Evolutionary conservation across 1,140 invertebrate species (phyloP), one percentile per base, ranked within the genome.

Genomic region (Drosophila oshimai): DNA sequence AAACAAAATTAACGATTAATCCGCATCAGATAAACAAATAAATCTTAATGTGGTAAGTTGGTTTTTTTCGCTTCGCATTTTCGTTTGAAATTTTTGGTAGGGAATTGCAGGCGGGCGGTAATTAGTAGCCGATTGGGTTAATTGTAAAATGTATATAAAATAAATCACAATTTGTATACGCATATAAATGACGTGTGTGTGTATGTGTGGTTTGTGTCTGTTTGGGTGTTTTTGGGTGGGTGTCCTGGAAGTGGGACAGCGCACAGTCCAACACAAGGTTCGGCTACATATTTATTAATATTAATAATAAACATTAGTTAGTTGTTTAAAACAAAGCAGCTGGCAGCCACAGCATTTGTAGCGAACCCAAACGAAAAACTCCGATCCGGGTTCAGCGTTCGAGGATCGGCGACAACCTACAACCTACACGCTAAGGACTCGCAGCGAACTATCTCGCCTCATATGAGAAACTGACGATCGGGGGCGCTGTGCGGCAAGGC

Each of bases 91-190:
- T 58, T 50, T 53, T 67, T 70, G 54, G 65, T 73, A 72, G 51
- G 51, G n/a, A 62, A 13, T 39, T 41, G 26, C 33, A 37, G 60
- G 54, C 60, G 53, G 60, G 60, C 61, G 34, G 49, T 61, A 41
- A 75, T 50, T 58, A 34, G 31, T 71, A 46, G 34, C 61, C 58
- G 62, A 84, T 84, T 57, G 46, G 50, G 31, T 75, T 62, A 79
- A 49, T 78, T 84, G 50, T 76, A 74, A 83, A 81, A 84, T 83
- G 79, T 84, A 69, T 84, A 84, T 84, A 84, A 84, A 84, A 84
- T 84, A 84, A 84, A 84, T 84, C 80, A 84, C 80, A 84, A 80
- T 84, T 80, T 74, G 51, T 80, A 86, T 84, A 86, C 71, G 75
- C 80, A 69, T 75, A 75, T 78, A 70, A 50, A 84, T 84, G 50